Percentiles rank a stretch among this genome's conserved stretches.
phyloP scores from a whole-genome alignment of 2,113 vertebrate species.

The Rutilus rutilus region DNA sequence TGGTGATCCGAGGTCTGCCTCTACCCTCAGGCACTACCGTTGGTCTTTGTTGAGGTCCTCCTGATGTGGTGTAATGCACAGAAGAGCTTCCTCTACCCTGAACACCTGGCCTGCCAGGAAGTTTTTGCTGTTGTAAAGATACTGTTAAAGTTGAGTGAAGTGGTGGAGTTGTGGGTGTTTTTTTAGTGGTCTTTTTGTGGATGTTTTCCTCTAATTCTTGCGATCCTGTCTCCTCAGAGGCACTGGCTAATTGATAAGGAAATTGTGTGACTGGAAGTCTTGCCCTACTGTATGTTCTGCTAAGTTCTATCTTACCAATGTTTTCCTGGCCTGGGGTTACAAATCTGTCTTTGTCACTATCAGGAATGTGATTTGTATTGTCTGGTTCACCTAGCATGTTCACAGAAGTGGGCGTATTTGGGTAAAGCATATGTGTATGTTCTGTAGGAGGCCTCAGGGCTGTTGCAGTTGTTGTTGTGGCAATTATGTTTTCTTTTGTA shows the following conservation, averaged over 20 bases:
- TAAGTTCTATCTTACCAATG: slow-evolving; percentile 56
- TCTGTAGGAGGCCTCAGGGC: slow-evolving; percentile 40
- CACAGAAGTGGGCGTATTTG: slow-evolving; percentile 39
- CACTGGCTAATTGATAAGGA: slow-evolving; percentile 35
- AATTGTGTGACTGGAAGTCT: slow-evolving; percentile 53
- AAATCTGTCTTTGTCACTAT: slow-evolving; percentile 59
- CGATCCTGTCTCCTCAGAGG: slow-evolving; percentile 33
- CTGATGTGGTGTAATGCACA: slow-evolving; percentile 50
- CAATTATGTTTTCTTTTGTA: slow-evolving; percentile 29
- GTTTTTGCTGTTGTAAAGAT: slow-evolving; percentile 45
- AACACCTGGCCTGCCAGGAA: slow-evolving; percentile 27
- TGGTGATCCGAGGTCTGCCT: slow-evolving; percentile 78
- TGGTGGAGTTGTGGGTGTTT: slow-evolving; percentile 44
- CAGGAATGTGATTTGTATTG: slow-evolving; percentile 67
- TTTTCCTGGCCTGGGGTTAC: slow-evolving; percentile 51
- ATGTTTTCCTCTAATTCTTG: slow-evolving; percentile 40
- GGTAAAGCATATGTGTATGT: slow-evolving; percentile 29
- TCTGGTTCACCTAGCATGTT: slow-evolving; percentile 52
- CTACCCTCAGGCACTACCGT: slow-evolving; percentile 58
- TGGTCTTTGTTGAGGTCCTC: slow-evolving; percentile 53
- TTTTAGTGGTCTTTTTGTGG: background rate
- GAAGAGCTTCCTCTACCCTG: slow-evolving; percentile 50
- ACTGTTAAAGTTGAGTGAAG: slow-evolving; percentile 25
- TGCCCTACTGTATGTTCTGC: slow-evolving; percentile 33
- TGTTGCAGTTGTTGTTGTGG: slow-evolving; percentile 1